Evolutionary conservation across 2,797 vertebrate genomes (phyloP).

Genomic region (Phataginus tricuspis): DNA sequence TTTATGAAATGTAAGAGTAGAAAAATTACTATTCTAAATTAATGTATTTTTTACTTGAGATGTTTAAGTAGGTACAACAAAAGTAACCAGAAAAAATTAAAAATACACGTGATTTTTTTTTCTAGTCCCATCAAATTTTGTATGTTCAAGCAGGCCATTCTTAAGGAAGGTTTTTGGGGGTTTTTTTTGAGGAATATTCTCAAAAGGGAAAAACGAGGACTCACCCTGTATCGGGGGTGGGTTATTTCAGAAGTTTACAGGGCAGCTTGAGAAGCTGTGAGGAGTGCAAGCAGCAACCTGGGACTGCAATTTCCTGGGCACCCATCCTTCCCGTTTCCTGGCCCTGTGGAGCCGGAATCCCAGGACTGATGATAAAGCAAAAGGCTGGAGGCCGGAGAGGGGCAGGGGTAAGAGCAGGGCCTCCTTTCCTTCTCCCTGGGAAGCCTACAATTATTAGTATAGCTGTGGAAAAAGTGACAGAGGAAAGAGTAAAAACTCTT

Average conservation of each 20-base stretch:
- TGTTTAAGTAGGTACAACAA: not conserved
- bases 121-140: not conserved
- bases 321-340: too few species aligned
- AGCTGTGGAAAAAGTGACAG: constrained; percentile 67
- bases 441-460: constrained; percentile 1
- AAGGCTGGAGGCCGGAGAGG: not conserved
- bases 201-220: not conserved
- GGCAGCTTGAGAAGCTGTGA: not conserved
- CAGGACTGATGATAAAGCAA: not conserved
- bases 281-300: not conserved
- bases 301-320: not conserved
- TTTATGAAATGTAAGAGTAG: not conserved
- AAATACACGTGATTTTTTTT: not conserved
- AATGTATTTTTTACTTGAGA: constrained; percentile 7
- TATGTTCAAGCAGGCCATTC: not conserved
- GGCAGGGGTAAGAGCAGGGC: not conserved
- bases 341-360: not conserved
- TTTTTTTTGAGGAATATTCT: not conserved
- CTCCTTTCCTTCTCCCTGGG: not conserved
- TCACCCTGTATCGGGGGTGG: not conserved
- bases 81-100: not conserved
- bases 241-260: not conserved
- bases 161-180: not conserved
- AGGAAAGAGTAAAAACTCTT: constrained; percentile 45
- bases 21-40: not conserved